These are phyloP conservation scores for Zaprionus capensis DNA, from an alignment of 1,140 invertebrate species.

Conservation along the genomic window DNA sequence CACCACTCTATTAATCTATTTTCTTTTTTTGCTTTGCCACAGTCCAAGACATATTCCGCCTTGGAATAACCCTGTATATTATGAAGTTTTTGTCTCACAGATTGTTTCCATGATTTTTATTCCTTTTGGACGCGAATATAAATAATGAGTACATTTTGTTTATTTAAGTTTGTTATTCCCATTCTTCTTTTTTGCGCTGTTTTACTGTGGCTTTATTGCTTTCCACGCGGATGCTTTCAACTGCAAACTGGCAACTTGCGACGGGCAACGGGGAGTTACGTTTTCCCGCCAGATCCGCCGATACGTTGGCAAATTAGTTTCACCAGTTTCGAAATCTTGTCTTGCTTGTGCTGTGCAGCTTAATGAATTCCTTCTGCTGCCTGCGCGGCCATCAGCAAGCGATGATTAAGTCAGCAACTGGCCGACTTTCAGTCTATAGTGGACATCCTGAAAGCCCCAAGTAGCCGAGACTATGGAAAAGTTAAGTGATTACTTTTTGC, in stretches of 20 bases:
- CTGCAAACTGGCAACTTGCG: conserved; percentile 38
- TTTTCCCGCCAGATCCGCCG: conserved; percentile 43
- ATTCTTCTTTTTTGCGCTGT: conserved; percentile 40
- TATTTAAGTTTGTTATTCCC: conserved; percentile 77
- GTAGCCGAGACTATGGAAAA: conserved; percentile 47
- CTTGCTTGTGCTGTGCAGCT: conserved; percentile 12
- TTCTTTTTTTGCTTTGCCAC: background rate
- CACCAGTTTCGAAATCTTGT: conserved; percentile 46
- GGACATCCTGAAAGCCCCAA: background rate
- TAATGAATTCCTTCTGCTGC: conserved; percentile 29
- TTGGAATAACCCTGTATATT: conserved; percentile 28
- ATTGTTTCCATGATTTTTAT: conserved; percentile 64
- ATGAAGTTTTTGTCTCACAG: conserved; percentile 52
- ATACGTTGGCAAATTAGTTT: conserved; percentile 75
- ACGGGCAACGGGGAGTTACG: conserved; percentile 24
- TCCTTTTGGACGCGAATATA: conserved; percentile 68
- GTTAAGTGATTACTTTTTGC: conserved; percentile 81
- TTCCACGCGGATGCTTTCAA: conserved; percentile 72
- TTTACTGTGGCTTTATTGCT: conserved; percentile 70
- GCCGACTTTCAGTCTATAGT: conserved; percentile 15
- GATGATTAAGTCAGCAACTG: conserved; percentile 74
- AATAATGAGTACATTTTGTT: conserved; percentile 81
- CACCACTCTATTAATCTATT: too few species aligned
- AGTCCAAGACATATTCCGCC: background rate
- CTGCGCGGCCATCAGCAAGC: conserved; percentile 50